Conservation (phyloP, 2,113 vertebrate species). For the Cavia porcellus region DNA sequence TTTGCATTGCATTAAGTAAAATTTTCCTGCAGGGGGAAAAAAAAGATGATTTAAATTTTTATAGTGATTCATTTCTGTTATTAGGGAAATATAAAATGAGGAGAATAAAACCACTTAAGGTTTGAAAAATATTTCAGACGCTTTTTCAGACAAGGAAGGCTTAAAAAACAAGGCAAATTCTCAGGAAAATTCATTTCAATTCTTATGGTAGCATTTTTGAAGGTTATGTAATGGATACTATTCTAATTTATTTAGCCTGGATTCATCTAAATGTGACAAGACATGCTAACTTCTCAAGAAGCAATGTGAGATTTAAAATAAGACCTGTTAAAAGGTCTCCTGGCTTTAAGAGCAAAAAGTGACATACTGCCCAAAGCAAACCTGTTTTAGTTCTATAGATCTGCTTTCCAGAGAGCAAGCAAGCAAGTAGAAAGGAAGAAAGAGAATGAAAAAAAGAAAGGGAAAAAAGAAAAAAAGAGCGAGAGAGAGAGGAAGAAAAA, state of each 20-base stretch:
- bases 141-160: neutral
- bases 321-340: constrained; percentile 68
- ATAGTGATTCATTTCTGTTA: constrained; percentile 7
- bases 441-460: neutral
- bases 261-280: constrained; percentile 28
- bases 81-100: neutral
- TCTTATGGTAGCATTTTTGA: neutral
- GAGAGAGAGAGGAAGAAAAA: too few species aligned
- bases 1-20: neutral
- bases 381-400: neutral
- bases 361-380: neutral
- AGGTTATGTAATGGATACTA: constrained; percentile 46
- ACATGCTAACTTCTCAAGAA: constrained; percentile 43
- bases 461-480: too few species aligned
- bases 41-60: constrained; percentile 28
- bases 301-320: constrained; percentile 67
- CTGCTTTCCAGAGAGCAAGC: neutral
- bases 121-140: constrained; percentile 14
- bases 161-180: neutral
- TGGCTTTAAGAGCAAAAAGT: constrained; percentile 58
- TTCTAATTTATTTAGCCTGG: constrained; percentile 60
- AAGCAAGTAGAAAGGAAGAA: neutral
- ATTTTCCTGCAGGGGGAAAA: neutral
- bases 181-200: neutral
- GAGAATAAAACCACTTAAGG: neutral